phyloP scores from a whole-genome alignment of 2,888 invertebrate genomes.

The Hemistola chrysoprasaria region DNA sequence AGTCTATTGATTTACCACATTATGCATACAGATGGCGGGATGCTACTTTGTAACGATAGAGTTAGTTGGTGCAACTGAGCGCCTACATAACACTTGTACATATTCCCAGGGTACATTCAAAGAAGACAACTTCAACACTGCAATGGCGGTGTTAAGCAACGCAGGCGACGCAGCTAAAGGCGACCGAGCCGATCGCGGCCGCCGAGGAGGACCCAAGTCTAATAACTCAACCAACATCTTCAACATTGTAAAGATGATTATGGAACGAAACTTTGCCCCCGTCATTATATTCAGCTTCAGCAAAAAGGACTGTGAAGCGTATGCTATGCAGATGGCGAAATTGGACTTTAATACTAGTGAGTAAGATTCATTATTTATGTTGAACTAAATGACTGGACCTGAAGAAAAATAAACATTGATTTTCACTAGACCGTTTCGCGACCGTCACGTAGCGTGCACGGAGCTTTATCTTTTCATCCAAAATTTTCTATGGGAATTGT shows the following conservation, averaged over 20 bases:
- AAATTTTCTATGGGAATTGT: no score
- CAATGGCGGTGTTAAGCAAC: constrained; percentile 94
- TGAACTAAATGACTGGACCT: not conserved
- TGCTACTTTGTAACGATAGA: no score
- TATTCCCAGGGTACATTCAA: constrained; percentile 91
- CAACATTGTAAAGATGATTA: constrained; percentile 99
- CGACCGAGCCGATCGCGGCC: constrained; percentile 84
- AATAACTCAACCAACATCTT: constrained; percentile 92
- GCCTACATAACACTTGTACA: no score
- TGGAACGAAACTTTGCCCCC: constrained; percentile 98
- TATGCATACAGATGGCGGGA: no score
- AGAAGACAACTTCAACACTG: constrained; percentile 98
- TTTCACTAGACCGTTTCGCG: no score
- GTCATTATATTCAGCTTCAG: constrained; percentile 99
- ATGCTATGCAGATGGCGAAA: constrained; percentile 98
- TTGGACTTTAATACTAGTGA: constrained; percentile 96
- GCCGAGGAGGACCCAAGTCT: constrained; percentile 86
- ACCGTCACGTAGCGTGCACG: no score
- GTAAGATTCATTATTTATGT: constrained; percentile 26
- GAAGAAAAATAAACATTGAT: no score
- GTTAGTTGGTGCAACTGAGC: no score
- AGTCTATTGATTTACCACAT: no score
- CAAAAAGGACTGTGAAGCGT: constrained; percentile 98
- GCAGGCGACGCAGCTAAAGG: constrained; percentile 93
- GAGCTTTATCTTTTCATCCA: no score